phyloP scores from a whole-genome alignment of 2,113 vertebrate genomes.

The Tauraco erythrolophus region DNA sequence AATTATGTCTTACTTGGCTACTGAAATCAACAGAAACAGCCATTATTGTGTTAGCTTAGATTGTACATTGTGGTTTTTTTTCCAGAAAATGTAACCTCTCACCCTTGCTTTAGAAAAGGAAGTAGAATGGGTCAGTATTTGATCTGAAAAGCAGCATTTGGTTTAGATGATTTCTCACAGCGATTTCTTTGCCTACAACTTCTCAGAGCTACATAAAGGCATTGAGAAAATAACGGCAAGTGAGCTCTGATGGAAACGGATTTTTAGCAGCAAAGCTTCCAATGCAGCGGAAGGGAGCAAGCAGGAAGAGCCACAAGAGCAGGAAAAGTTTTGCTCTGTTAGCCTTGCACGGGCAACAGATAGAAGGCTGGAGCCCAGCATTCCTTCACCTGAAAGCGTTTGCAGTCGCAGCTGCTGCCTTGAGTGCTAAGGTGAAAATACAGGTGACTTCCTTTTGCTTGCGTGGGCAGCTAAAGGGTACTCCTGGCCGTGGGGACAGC shows the following conservation, averaged over 20 bases:
- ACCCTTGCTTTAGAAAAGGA: neutral
- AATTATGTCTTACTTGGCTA: neutral
- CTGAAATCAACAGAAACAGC: neutral
- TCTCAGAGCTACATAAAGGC: neutral
- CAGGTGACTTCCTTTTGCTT: neutral
- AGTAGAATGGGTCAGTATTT: neutral
- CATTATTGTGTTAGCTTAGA: neutral
- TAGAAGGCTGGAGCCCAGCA: neutral
- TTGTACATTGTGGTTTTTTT: neutral
- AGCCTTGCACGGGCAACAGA: neutral
- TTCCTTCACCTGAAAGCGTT: neutral
- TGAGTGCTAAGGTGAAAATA: neutral
- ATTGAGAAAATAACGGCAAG: neutral
- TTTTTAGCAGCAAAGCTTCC: neutral
- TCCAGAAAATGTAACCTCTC: neutral
- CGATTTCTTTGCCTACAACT: neutral
- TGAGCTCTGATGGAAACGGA: neutral
- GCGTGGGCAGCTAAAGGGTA: rapidly evolving
- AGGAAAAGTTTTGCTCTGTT: neutral
- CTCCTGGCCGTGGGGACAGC: neutral
- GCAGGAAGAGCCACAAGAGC: neutral
- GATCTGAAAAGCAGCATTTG: neutral
- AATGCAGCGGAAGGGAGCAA: neutral
- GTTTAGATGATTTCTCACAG: neutral
- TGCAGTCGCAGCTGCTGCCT: neutral